Evolutionary conservation across 2,113 vertebrate genomes (phyloP).

Genomic region (Oxyruncus cristatus): DNA sequence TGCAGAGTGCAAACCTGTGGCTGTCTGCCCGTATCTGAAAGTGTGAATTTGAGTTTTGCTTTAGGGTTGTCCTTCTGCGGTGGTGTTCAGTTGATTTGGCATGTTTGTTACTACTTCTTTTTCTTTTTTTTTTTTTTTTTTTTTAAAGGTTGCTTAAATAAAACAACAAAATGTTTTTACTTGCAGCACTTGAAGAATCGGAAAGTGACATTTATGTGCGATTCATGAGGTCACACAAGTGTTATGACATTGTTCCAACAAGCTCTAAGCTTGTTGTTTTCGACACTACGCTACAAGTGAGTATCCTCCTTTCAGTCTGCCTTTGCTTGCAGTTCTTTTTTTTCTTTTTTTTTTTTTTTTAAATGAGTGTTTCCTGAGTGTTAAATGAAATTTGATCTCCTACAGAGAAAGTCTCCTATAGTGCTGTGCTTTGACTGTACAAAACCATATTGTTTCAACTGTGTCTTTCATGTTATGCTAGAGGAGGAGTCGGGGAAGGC

Average conservation of each 20-base stretch:
- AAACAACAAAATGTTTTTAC: constrained; percentile 44
- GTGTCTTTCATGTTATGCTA: background rate
- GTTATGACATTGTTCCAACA: constrained; percentile 97
- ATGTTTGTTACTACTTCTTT: background rate
- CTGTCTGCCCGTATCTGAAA: background rate
- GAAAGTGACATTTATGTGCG: constrained; percentile 96
- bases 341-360: too few relatives aligned
- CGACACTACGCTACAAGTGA: constrained; percentile 94
- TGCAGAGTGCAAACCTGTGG: background rate
- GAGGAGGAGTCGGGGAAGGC: background rate
- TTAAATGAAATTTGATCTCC: background rate
- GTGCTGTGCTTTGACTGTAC: background rate
- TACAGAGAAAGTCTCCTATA: background rate
- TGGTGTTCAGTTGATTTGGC: background rate
- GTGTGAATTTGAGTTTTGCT: background rate
- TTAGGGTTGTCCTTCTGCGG: background rate
- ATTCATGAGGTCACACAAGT: constrained; percentile 98
- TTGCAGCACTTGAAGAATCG: constrained; percentile 84
- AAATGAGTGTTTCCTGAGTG: background rate
- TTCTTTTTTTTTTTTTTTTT: background rate
- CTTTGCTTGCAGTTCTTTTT: background rate
- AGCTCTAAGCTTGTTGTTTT: constrained; percentile 98
- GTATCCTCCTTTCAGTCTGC: constrained; percentile 19
- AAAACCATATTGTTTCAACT: background rate
- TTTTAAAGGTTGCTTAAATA: background rate